Conservation (phyloP, 2,797 vertebrate genomes). For the Hyperoplus immaculatus region DNA sequence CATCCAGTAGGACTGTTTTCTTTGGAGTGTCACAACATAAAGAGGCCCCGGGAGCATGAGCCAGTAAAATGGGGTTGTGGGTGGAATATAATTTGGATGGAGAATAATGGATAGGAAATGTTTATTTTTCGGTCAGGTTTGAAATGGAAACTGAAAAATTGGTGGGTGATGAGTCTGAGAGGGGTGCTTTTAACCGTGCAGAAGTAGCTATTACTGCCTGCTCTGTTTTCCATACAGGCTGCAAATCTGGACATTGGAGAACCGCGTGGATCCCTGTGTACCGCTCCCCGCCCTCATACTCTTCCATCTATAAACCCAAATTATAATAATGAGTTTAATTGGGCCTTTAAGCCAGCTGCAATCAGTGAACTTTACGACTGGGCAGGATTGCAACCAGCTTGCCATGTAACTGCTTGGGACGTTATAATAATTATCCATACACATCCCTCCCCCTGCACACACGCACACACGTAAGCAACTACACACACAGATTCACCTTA, state of each 20-base stretch:
- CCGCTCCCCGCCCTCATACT: slow-evolving; percentile 31
- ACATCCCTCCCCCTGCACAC: neutral
- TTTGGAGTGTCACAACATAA: slow-evolving; percentile 75
- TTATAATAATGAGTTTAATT: slow-evolving; percentile 83
- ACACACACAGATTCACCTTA: slow-evolving; percentile 36
- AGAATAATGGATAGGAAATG: slow-evolving; percentile 73
- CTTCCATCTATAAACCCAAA: slow-evolving; percentile 70
- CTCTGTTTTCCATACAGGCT: slow-evolving; percentile 61
- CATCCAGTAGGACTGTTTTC: slow-evolving; percentile 78
- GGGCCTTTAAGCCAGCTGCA: slow-evolving; percentile 77
- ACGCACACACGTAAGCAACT: slow-evolving; percentile 46
- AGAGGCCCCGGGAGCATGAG: slow-evolving; percentile 62
- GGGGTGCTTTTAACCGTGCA: slow-evolving; percentile 71
- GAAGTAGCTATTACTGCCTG: slow-evolving; percentile 63
- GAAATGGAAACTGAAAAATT: slow-evolving; percentile 71
- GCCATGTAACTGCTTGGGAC: slow-evolving; percentile 60
- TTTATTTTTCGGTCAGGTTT: slow-evolving; percentile 75
- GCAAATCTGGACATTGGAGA: slow-evolving; percentile 56
- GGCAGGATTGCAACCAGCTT: slow-evolving; percentile 82
- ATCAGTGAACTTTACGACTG: slow-evolving; percentile 80
- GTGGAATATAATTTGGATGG: slow-evolving; percentile 78
- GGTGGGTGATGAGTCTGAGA: slow-evolving; percentile 57
- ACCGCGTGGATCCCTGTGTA: slow-evolving; percentile 44
- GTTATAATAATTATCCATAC: slow-evolving; percentile 55
- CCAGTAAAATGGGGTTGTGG: slow-evolving; percentile 73